Evolutionary conservation across 2,888 invertebrate genomes (phyloP).

Genomic region (Cantharis rufa): DNA sequence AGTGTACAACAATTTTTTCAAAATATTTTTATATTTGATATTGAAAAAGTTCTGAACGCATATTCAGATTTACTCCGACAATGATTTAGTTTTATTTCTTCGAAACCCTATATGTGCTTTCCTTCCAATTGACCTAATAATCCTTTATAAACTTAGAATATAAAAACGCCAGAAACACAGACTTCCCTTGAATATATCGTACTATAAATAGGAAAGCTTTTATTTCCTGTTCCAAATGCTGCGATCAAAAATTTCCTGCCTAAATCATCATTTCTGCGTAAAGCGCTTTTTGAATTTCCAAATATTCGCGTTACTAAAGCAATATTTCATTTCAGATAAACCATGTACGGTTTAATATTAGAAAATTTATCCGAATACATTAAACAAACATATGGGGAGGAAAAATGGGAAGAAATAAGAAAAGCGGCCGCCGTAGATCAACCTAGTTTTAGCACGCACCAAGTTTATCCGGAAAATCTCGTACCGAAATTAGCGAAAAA

Average conservation of each 20-base stretch:
- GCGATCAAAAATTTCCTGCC: neutral
- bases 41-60: neutral
- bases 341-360: conserved; percentile 93
- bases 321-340: conserved; percentile 10
- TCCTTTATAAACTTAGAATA: neutral
- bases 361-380: conserved; percentile 94
- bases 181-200: neutral
- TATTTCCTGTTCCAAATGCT: neutral
- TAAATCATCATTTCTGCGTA: neutral
- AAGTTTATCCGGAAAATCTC: conserved; percentile 90
- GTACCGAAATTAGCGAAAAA: conserved; percentile 83
- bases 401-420: conserved; percentile 90
- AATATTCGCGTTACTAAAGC: neutral
- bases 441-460: conserved; percentile 86
- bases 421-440: conserved; percentile 84
- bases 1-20: neutral
- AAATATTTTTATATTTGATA: neutral
- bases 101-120: neutral
- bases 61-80: neutral
- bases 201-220: neutral
- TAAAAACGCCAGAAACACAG: neutral
- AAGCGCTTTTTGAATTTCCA: neutral
- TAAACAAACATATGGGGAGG: conserved; percentile 90
- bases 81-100: neutral
- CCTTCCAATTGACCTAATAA: neutral